Conservation (phyloP, 2,888 invertebrate genomes). For the Carterocephalus palaemon region DNA sequence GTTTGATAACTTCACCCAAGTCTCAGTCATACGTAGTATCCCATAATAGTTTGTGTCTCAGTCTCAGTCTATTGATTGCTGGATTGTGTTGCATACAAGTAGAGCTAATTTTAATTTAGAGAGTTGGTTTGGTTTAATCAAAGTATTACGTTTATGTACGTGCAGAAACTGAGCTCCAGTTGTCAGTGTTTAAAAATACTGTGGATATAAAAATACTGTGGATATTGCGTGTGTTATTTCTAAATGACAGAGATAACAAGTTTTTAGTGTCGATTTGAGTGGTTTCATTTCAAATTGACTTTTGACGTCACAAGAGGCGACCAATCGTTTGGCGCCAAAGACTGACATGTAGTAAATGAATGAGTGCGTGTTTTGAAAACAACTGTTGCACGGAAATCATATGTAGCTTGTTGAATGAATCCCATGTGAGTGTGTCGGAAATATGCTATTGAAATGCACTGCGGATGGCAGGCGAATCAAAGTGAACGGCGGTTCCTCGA, state of each 20-base stretch:
- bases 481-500: constrained; percentile 66
- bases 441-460: constrained; percentile 75
- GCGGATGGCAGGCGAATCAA: constrained; percentile 74
- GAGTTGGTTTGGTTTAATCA: too few species aligned
- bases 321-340: constrained; percentile 61
- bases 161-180: too few species aligned
- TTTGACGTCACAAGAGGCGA: constrained; percentile 68
- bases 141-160: too few species aligned
- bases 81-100: too few species aligned
- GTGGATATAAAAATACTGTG: too few species aligned
- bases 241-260: constrained; percentile 42
- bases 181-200: too few species aligned
- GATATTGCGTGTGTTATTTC: constrained; percentile 37
- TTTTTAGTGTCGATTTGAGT: constrained; percentile 57
- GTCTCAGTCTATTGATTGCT: too few species aligned
- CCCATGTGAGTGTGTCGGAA: constrained; percentile 56
- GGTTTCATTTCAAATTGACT: constrained; percentile 62
- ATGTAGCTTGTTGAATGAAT: constrained; percentile 49
- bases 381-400: constrained; percentile 42
- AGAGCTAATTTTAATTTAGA: too few species aligned
- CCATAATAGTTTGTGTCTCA: too few species aligned
- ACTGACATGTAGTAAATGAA: constrained; percentile 43
- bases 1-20: too few species aligned
- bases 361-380: constrained; percentile 52
- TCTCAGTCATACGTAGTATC: too few species aligned